phyloP scores from a whole-genome alignment of 2,113 vertebrate species.

The Ranitomeya imitator region DNA sequence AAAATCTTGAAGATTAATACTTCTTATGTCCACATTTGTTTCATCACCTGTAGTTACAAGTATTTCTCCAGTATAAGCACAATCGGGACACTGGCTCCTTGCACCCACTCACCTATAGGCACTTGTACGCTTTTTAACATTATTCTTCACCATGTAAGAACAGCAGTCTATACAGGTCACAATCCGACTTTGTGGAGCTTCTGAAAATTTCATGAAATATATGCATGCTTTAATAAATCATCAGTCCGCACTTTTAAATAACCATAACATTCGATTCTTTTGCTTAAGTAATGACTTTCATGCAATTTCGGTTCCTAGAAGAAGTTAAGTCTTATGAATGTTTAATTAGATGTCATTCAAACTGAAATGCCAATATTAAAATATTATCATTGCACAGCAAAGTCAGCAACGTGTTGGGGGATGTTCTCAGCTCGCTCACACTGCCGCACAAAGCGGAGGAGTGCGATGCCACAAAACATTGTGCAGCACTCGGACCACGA shows the following conservation, averaged over 20 bases:
- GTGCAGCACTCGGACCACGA: no score
- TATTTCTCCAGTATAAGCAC: background rate
- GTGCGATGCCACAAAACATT: no score
- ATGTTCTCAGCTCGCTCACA: constrained; percentile 57
- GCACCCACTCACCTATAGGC: background rate
- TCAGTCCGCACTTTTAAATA: constrained; percentile 63
- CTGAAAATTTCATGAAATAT: constrained; percentile 61
- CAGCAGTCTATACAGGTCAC: constrained; percentile 43
- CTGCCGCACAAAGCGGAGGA: no score
- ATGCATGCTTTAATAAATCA: constrained; percentile 66
- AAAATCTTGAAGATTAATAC: background rate
- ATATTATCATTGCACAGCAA: constrained; percentile 62
- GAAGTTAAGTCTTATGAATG: constrained; percentile 64
- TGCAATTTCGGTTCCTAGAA: constrained; percentile 62
- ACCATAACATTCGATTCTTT: constrained; percentile 61
- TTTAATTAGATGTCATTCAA: constrained; percentile 71
- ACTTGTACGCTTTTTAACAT: background rate
- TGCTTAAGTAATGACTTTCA: constrained; percentile 64
- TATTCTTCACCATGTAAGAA: background rate
- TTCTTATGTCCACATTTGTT: background rate
- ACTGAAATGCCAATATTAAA: constrained; percentile 68
- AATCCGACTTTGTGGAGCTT: constrained; percentile 61
- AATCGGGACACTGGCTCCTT: background rate
- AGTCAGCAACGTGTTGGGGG: constrained; percentile 68
- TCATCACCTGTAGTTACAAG: background rate